A percentile compares a stretch with the other conserved stretches of the same genome.
Conservation (phyloP, 2,797 vertebrate genomes). For the Poeciliopsis infans region DNA sequence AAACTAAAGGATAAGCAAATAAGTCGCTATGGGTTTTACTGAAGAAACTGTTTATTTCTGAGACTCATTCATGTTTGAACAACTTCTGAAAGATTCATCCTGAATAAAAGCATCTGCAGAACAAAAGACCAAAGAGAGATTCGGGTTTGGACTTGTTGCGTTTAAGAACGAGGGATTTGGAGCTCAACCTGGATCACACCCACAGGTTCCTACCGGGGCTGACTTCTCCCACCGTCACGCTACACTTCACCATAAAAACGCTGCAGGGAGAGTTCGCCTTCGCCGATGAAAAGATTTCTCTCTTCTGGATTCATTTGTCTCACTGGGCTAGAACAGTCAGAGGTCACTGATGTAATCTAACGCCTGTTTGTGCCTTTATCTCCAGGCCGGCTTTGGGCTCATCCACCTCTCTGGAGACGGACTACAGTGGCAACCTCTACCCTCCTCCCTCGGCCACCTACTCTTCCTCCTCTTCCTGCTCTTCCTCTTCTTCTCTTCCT, state of each 20-base stretch:
- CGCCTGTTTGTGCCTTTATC: slow-evolving; percentile 10
- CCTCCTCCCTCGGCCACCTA: slow-evolving; percentile 58
- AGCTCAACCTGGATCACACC: slow-evolving; percentile 40
- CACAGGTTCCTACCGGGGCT: slow-evolving; percentile 5
- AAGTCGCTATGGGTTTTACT: neutral
- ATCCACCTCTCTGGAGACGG: slow-evolving; percentile 61
- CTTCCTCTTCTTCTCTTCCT: slow-evolving; percentile 57
- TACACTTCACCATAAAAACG: neutral
- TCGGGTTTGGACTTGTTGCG: slow-evolving; percentile 29
- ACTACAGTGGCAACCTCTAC: slow-evolving; percentile 63
- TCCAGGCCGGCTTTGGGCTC: slow-evolving; percentile 63
- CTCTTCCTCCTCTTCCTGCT: slow-evolving; percentile 70
- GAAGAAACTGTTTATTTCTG: neutral
- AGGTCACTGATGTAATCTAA: neutral
- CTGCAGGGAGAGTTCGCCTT: neutral
- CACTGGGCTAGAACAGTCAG: neutral
- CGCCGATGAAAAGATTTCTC: neutral
- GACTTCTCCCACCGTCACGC: neutral
- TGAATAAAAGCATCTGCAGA: neutral
- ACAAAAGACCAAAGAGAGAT: neutral
- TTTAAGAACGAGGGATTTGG: neutral
- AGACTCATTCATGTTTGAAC: neutral
- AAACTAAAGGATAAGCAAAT: neutral
- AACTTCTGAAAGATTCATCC: neutral
- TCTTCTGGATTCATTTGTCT: neutral